Evolutionary conservation across 2,888 invertebrate genomes (phyloP), one percentile per base, ranked within the genome.

Genomic region (Antheraea assamensis): DNA sequence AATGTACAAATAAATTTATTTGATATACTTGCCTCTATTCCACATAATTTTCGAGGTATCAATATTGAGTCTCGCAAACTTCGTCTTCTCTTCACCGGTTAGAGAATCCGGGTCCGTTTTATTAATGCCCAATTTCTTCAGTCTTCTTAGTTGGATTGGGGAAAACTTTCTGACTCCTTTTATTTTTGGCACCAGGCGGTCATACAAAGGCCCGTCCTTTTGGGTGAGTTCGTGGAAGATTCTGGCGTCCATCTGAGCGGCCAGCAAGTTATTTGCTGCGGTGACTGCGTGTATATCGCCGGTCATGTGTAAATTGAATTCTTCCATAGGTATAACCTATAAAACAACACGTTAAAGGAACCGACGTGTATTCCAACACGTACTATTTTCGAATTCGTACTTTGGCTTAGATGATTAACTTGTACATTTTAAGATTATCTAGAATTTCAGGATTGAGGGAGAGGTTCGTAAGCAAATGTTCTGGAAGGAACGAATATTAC

Each of bases 201-300:
- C 97, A 87, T 96, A 99, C 0, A 99, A 93, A 0, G 97, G 97
- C 71, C 96, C 95, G 87, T 99, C 98, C 70, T 96, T 95, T 90
- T 99, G 99, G 0, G 99, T 99, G 3, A 96, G 95, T 92, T 99
- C 99, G 89, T 99, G 99, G 94, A 99, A 99, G 86, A 99, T 98
- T 80, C 99, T 95, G 0, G 99, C 98, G 87, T 99, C 99, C 87
- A 99, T 96, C 87, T 99, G 99, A 0, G 99, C 99, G 0, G 99
- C 98, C n/a, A 99, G 94, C 19, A 99, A 95, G 92, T 99, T 99
- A 92, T 99, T 99, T 10, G 99, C 99, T 0, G 99, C 99, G 0
- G 98, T 97, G n/a, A 99, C 98, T 0, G 99, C 99, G 91, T 99
- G 99, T 83, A 99, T 99, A 88, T 99, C 99, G 1, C 99, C 98